These are phyloP conservation scores for Aphelenchoides besseyi DNA, from an alignment of 1,140 invertebrate species.

Conservation along the genomic window DNA sequence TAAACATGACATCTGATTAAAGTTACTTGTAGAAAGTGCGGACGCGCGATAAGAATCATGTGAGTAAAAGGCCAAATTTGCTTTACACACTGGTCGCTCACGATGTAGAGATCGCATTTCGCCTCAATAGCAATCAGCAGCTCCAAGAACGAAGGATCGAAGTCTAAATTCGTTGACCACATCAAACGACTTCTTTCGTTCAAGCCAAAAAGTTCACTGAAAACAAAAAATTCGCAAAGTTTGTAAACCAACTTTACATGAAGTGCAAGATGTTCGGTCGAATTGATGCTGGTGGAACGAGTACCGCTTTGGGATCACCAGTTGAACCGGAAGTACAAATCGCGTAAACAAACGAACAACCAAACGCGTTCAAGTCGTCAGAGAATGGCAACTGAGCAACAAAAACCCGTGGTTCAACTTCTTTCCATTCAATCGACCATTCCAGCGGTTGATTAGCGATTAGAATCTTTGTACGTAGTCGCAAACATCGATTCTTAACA, in stretches of 20 bases:
- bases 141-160: constrained; percentile 22
- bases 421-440: not conserved
- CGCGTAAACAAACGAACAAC: constrained; percentile 10
- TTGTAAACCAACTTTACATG: constrained; percentile 10
- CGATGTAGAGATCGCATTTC: not conserved
- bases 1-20: not conserved
- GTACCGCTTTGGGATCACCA: constrained; percentile 4
- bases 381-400: not conserved
- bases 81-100: not conserved
- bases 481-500: not conserved
- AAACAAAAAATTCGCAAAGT: not conserved
- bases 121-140: not conserved
- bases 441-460: not conserved
- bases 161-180: constrained; percentile 15
- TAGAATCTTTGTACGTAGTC: not conserved
- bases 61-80: not conserved
- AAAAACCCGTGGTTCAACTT: not conserved
- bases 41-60: not conserved
- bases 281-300: constrained; percentile 5
- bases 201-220: constrained; percentile 5
- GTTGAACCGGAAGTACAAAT: constrained; percentile 12
- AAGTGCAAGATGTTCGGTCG: not conserved
- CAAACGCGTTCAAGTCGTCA: constrained; percentile 13
- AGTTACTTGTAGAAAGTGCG: constrained; percentile 1
- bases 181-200: not conserved